phyloP scores from a whole-genome alignment of 2,113 vertebrate genomes.

The Pholis gunnellus region DNA sequence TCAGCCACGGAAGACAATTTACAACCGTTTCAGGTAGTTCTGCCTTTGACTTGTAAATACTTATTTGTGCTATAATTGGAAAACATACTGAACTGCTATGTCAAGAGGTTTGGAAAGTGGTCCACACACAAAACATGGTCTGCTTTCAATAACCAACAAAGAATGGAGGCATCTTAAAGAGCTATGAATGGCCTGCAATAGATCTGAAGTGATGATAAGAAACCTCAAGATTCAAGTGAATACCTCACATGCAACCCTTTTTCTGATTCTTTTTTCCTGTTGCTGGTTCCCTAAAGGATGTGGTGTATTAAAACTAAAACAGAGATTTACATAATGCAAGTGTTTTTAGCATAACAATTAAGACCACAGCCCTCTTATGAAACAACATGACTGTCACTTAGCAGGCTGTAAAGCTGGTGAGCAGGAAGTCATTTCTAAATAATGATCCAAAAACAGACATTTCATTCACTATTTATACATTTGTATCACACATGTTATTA shows the following conservation, averaged over 20 bases:
- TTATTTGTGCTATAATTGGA: not conserved
- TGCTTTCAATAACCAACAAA: not conserved
- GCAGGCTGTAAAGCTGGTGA: not conserved
- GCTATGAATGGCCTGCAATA: not conserved
- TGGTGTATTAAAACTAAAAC: not conserved
- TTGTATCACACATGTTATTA: not conserved
- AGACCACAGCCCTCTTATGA: not conserved
- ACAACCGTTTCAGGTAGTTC: not conserved
- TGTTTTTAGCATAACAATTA: not conserved
- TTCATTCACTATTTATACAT: not conserved
- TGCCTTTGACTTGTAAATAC: not conserved
- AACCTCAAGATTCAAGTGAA: not conserved
- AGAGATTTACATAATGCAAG: not conserved
- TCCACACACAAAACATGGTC: not conserved
- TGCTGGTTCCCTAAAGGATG: not conserved
- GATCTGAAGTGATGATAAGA: not conserved
- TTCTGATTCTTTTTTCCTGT: no score
- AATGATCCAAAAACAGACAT: not conserved
- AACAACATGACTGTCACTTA: not conserved
- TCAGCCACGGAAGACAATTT: not conserved
- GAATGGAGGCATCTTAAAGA: not conserved
- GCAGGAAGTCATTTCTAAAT: not conserved
- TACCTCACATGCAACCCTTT: not conserved
- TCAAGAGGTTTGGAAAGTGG: not conserved
- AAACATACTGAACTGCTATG: not conserved